Evolutionary conservation across 1,140 invertebrate genomes (phyloP), one percentile per base, ranked within the genome.

Genomic region (Arion vulgaris): DNA sequence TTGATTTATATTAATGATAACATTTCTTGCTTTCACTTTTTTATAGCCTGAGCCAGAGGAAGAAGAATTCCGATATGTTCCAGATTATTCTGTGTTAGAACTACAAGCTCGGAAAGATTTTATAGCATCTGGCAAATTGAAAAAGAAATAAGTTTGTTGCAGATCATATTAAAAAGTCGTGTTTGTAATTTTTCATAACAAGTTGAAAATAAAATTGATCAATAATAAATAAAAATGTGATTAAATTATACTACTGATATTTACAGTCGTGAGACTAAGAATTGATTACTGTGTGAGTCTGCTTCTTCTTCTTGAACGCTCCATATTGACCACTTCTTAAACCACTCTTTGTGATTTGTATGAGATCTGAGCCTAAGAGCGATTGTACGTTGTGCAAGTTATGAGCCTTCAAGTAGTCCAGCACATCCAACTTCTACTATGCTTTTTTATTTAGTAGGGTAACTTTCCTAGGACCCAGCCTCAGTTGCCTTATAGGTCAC

Each of bases 41-140:
- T 32, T 38, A 2, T 49, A 84, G 83, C 73, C 66, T 36, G 68
- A 71, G 26, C 26, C 49, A 0, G 80, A 81, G 11, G 83, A 84
- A 34, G 80, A 81, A 32, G 80, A 82, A 39, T 36, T 66, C 17
- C 2, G 74, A 62, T 84, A 76, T 74, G 74, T 84, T 51, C 83
- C 83, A n/a, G 79, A 84, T 71, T 76, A 84, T 66, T 32, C 57
- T 28, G 34, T 81, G 15, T 34, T 53, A 62, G 68, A 84, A 74
- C 49, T 77, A n/a, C 13, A 81, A 62, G 71, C 69, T 78, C 45
- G 53, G 62, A 79, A 68, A 73, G 77, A 78, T 57, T 45, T 69
- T 76, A 41, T 69, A 39, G 39, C 39, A 84, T 23, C 51, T 74
- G 41, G 79, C 41, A 77, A 62, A 83, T 73, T 73, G n/a, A 71